Base-by-base conservation (phyloP, 2,888 invertebrate genomes). In the Caenorhabditis doughertyi region DNA sequence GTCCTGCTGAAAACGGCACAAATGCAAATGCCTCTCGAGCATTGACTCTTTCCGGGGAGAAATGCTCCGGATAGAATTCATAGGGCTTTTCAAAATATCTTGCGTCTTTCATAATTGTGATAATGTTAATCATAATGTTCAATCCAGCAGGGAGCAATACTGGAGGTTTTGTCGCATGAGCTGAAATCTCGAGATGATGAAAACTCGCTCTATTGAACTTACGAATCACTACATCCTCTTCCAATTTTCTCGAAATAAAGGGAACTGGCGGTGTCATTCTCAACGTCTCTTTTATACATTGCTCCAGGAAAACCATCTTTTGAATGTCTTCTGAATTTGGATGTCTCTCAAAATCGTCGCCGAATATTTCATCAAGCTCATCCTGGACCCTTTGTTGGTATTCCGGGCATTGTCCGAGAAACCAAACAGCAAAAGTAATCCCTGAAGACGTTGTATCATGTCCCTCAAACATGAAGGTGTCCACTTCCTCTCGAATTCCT, bases 381-480 rank as follows among this genome's bases (percentile, higher is more conserved):
- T 85, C 85, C 7, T 87, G 86, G 29, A 85, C 83, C 25, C 60
- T 71, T 39, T 72, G 47, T 88, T 93, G 92, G 9, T 92, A 89
- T n/a, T 92, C 90, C 4, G 91, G 91, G 79, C 92, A 79, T 18
- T 91, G 87, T 0, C 92, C 92, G 35, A 93, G 89, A 79, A 92
- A 87, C 85, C 92, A 92, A 3, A 92, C 68, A 9, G 92, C 90
- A 91, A 92, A 93, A 74, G 89, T 92, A 65, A 92, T 91, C 0
- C 92, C 92, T 42, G 92, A 91, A 4, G 92, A 92, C 9, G 93
- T 93, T 21, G 93, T 93, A 83, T 93, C 93, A 85, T 93, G 93
- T 21, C 92, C 86, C 77, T 92, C 93, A 89, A 93, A 93, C 93
- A 93, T 93, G 88, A 93, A 93, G 3, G 93, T 93, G 86, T 93